A percentile compares a stretch with the other conserved stretches of the same genome.
These are phyloP conservation scores for Epinephelus malabaricus DNA, from an alignment of 2,797 vertebrate species.

Conservation along the genomic window DNA sequence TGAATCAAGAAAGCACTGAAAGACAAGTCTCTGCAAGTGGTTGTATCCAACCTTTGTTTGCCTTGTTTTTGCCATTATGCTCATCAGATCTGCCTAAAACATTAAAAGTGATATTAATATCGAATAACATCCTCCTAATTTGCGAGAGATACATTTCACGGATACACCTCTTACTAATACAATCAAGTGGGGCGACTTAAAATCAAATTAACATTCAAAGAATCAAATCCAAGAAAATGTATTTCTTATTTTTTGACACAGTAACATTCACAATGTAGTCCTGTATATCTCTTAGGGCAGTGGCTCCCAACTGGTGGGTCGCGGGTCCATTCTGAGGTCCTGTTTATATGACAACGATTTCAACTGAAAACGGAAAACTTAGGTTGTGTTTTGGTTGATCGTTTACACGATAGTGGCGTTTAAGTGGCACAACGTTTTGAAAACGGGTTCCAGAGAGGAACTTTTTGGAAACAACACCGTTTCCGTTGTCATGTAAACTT, in stretches of 20 bases:
- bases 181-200: background rate
- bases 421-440: too few species aligned
- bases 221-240: background rate
- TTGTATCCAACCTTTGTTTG: conserved; percentile 42
- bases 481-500: too few species aligned
- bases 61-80: conserved; percentile 7
- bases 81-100: conserved; percentile 25
- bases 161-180: background rate
- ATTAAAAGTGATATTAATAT: background rate
- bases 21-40: conserved; percentile 39
- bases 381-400: too few species aligned
- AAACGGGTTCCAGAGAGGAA: too few species aligned
- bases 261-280: background rate
- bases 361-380: too few species aligned
- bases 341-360: too few species aligned
- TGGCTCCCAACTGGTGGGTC: too few species aligned
- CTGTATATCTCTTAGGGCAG: background rate
- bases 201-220: background rate
- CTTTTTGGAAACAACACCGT: too few species aligned
- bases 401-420: too few species aligned
- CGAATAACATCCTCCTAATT: background rate
- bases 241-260: background rate
- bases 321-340: too few species aligned
- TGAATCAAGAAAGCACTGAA: conserved; percentile 51
- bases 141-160: background rate